Base-by-base conservation (phyloP, 92 coral and sea anemone species). In the Epizoanthus scotinus region DNA sequence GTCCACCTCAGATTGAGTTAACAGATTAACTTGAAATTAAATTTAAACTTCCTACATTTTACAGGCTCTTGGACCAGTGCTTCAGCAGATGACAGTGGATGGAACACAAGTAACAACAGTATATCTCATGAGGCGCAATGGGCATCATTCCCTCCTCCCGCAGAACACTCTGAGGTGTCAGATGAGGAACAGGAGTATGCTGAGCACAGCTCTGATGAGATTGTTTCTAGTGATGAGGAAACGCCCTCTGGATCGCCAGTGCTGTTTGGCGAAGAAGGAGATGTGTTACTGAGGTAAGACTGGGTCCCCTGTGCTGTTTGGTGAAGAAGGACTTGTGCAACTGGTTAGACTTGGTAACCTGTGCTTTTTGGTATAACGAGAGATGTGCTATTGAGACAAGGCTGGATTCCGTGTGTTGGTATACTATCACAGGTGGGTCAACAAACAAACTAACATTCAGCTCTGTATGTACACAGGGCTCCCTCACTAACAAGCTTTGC, bases 401-500 rank as follows among this genome's bases (percentile, higher is more conserved):
- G 0, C 14, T 47, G 40, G 40, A 6, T 34, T 2, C 40, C 5
- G 6, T 34, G 40, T 34, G 40, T 7, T 34, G 40, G 2, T 15
- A 47, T 47, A 47, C 52, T 0, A 3, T 47, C 67, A 62, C 13
- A 20, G 67, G 19, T 20, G 7, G 21, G 8, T 12, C 24, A 63
- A 9, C 31, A 8, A 21, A 62, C 21, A 21, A 5, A 8, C 18
- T 26, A 47, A 47, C 63, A 13, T 17, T 50, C 9, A 5, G 26
- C 12, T 24, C 36, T 18, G 5, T 6, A 75, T 18, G 5, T 6
- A 75, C 22, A 58, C 81, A 92, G 97, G 82, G 94, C 97, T 38
- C 97, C 97, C 10, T 92, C 97, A 25, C 67, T 90, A 36, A 89
- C 97, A 36, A 92, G 95, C 71, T 91, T 91, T 89, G 95, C 95